Base-by-base conservation (phyloP, 2,888 invertebrate species). In the Dynastes maya region DNA sequence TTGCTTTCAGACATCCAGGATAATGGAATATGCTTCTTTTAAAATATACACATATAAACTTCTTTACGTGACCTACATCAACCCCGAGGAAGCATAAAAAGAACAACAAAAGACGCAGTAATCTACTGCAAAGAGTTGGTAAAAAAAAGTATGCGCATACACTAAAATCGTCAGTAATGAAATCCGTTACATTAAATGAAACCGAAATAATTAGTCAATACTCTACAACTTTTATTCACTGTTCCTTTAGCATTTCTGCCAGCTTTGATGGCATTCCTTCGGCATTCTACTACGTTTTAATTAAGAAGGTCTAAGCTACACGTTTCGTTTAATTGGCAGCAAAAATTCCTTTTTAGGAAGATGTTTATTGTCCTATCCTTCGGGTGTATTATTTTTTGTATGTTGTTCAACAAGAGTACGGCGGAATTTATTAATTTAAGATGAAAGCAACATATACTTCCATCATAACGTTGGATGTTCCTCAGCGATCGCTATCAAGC, bases 211-310 rank as follows among this genome's bases (percentile, higher is more conserved):
- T n/a, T 58, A 58, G 5, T 27, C 9, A 58, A 58, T 58, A 16
- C 5, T n/a, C 22, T 22, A 22, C 8, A 6, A 55, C 55, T 22
- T 53, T 53, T n/a, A 6, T 4, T 22, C 55, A 4, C n/a, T 45
- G 16, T 58, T 58, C 2, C 55, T 8, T 37, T 37, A 2, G 4
- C 32, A 5, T 37, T 4, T 22, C 55, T 8, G 4, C 9, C 22
- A 16, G 13, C 22, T 22, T 58, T 16, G 22, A 58, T 22, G 0
- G 4, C 55, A 63, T 63, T 32, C n/a, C 29, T 29, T 2, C 29
- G 13, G 29, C 11, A 63, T 55, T 55, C 55, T 13, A 63, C 29
- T 32, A 63, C 63, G 63, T 63, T 63, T 63, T 63, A 63, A 63
- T 63, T 63, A 63, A 63, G 32, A n/a, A 61, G 13, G 5, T 11